phyloP scores from a whole-genome alignment of 2,797 vertebrate species.

The Coranthus polyacanthus region DNA sequence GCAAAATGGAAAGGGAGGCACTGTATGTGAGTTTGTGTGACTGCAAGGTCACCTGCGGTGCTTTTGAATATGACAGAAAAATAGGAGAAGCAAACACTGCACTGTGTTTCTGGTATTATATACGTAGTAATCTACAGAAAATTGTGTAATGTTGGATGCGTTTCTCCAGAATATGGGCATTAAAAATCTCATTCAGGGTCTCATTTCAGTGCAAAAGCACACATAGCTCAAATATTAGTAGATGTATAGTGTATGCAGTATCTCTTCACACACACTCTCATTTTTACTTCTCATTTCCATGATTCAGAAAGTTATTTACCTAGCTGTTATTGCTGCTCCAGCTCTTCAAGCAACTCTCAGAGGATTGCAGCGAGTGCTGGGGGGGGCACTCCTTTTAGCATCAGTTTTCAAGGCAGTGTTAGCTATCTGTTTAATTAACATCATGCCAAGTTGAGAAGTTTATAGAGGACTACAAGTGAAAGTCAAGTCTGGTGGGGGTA shows the following conservation, averaged over 20 bases:
- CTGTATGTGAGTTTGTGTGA: neutral
- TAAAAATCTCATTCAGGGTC: constrained; percentile 29
- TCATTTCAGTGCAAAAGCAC: constrained; percentile 27
- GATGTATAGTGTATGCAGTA: constrained; percentile 14
- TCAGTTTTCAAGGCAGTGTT: constrained; percentile 43
- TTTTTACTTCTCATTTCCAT: constrained; percentile 9
- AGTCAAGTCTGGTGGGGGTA: constrained; percentile 62
- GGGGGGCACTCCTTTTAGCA: constrained; percentile 35
- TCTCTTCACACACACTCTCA: constrained; percentile 12
- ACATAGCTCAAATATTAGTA: constrained; percentile 16
- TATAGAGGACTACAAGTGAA: constrained; percentile 52
- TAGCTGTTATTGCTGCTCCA: constrained; percentile 34
- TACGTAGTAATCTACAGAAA: constrained; percentile 21
- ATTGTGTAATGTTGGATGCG: constrained; percentile 7
- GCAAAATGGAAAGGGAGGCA: constrained; percentile 18
- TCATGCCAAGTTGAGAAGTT: constrained; percentile 63
- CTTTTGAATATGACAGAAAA: constrained; percentile 18
- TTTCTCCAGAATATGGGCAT: constrained; percentile 2
- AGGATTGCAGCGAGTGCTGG: constrained; percentile 22
- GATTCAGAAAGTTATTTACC: constrained; percentile 51
- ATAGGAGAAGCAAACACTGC: constrained; percentile 21
- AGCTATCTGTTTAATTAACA: constrained; percentile 68
- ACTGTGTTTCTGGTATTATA: constrained; percentile 13
- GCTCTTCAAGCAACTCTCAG: constrained; percentile 36
- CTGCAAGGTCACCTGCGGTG: constrained; percentile 43